Percentiles rank a stretch among this genome's conserved stretches.
Conservation (phyloP, 2,888 invertebrate species). For the Drosophila nigricruria region DNA sequence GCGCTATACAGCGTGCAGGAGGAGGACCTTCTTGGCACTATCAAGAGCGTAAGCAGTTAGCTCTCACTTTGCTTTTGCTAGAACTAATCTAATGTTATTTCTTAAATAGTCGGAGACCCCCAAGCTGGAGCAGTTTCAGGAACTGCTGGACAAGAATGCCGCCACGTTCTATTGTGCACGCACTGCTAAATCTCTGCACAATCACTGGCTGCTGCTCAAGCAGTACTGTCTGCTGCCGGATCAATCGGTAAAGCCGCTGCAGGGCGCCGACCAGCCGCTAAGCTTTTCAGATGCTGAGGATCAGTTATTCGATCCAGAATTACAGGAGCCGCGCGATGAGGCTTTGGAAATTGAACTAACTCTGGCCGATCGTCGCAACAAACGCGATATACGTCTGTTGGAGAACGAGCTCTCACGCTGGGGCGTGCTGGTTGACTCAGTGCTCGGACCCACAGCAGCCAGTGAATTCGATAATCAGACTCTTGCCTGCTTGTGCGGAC, state of each 20-base stretch:
- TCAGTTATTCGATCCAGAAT: conserved; percentile 92
- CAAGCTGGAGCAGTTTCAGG: conserved; percentile 92
- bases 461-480: conserved; percentile 97
- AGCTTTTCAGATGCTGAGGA: conserved; percentile 97
- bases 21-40: conserved; percentile 92
- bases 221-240: conserved; percentile 96
- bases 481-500: conserved; percentile 95
- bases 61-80: not conserved
- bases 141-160: conserved; percentile 92
- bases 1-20: conserved; percentile 96
- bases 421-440: conserved; percentile 96
- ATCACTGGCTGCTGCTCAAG: conserved; percentile 97
- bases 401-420: conserved; percentile 96
- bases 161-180: conserved; percentile 95
- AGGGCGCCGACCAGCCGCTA: conserved; percentile 88
- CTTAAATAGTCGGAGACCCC: conserved; percentile 89
- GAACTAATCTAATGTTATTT: not conserved
- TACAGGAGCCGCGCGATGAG: conserved; percentile 92
- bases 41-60: conserved; percentile 89
- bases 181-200: conserved; percentile 93
- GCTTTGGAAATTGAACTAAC: conserved; percentile 92
- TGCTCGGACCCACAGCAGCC: conserved; percentile 91
- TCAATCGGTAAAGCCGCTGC: conserved; percentile 90
- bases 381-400: conserved; percentile 93
- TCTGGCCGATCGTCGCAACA: conserved; percentile 90